Evolutionary conservation across 2,888 invertebrate genomes (phyloP).

Genomic region (Acleris literana): DNA sequence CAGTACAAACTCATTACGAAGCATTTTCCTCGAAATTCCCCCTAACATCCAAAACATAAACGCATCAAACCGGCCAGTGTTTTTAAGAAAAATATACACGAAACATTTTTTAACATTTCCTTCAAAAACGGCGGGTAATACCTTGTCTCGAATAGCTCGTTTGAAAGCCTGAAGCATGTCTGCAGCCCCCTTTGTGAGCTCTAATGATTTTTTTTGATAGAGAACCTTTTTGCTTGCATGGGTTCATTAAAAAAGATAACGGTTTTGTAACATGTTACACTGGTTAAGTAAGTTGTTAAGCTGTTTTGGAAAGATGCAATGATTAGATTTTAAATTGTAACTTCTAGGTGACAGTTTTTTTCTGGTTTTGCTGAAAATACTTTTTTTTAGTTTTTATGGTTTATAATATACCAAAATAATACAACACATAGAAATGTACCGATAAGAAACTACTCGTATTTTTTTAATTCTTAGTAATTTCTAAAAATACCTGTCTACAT

Average conservation of each 20-base stretch:
- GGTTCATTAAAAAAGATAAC: slow-evolving; percentile 27
- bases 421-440: too few relatives aligned
- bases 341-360: too few relatives aligned
- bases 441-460: too few relatives aligned
- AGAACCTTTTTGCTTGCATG: slow-evolving; percentile 23
- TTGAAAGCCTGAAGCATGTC: slow-evolving; percentile 28
- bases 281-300: not conserved
- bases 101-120: slow-evolving; percentile 35
- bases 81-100: slow-evolving; percentile 25
- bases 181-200: slow-evolving; percentile 37
- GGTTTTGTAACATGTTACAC: not conserved
- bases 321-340: not conserved
- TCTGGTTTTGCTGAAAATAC: not conserved
- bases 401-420: too few relatives aligned
- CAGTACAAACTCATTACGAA: slow-evolving; percentile 4
- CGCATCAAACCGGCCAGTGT: slow-evolving; percentile 8
- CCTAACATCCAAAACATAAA: slow-evolving; percentile 6
- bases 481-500: too few relatives aligned
- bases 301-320: not conserved
- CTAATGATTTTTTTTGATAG: slow-evolving; percentile 41
- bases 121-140: slow-evolving; percentile 29
- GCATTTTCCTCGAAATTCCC: not conserved
- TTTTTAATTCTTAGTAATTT: too few relatives aligned
- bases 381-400: not conserved
- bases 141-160: slow-evolving; percentile 8